phyloP scores from a whole-genome alignment of 2,113 vertebrate species.

The Notothenia rossii region DNA sequence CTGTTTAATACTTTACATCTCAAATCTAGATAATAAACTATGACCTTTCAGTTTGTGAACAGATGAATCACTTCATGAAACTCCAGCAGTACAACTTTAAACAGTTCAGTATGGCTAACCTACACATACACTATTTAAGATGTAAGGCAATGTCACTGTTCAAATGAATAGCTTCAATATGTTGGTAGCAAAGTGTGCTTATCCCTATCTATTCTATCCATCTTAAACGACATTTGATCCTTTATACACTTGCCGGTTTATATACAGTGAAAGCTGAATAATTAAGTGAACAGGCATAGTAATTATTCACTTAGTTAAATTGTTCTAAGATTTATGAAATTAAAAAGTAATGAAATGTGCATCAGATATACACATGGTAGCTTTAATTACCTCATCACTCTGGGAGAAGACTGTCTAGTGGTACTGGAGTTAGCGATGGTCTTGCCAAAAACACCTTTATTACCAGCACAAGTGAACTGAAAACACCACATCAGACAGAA shows the following conservation, averaged over 20 bases:
- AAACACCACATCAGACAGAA: not conserved
- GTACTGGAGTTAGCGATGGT: not conserved
- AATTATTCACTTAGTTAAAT: not conserved
- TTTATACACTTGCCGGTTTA: too few relatives aligned
- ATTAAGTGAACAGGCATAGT: not conserved
- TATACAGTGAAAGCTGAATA: not conserved
- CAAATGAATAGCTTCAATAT: not conserved
- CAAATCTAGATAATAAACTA: constrained; percentile 60
- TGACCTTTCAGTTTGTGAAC: constrained; percentile 18
- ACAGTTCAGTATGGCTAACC: not conserved
- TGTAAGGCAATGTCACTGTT: not conserved
- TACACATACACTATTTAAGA: not conserved
- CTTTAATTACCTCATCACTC: not conserved
- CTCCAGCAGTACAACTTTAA: not conserved
- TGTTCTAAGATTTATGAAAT: not conserved
- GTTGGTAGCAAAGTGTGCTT: not conserved
- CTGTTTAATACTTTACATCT: constrained; percentile 34
- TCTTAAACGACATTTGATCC: not conserved
- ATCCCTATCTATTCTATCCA: too few relatives aligned
- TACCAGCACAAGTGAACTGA: too few relatives aligned
- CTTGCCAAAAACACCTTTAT: not conserved
- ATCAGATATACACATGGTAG: not conserved
- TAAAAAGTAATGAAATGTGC: not conserved
- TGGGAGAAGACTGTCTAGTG: not conserved
- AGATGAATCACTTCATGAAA: not conserved